Evolutionary conservation across 2,797 vertebrate species (phyloP).

Genomic region (Pagetopsis macropterus): DNA sequence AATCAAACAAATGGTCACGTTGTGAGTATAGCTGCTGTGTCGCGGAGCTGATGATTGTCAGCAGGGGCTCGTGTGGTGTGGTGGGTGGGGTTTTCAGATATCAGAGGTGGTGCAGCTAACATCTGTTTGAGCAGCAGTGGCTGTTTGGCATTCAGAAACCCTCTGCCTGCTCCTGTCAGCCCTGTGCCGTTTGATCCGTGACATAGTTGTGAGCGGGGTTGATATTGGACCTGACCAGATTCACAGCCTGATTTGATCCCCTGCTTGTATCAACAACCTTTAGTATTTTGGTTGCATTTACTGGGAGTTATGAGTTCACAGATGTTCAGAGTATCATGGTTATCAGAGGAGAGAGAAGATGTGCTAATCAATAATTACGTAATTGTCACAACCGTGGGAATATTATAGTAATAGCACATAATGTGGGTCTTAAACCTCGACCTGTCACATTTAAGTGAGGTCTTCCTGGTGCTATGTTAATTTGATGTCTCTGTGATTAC

Average conservation of each 20-base stretch:
- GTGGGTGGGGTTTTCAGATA: constrained; percentile 64
- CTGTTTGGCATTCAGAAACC: constrained; percentile 72
- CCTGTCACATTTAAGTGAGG: constrained; percentile 26
- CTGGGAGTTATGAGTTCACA: constrained; percentile 26
- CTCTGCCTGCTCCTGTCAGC: constrained; percentile 64
- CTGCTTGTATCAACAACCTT: constrained; percentile 48
- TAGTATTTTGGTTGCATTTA: constrained; percentile 40
- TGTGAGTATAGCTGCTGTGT: constrained; percentile 32
- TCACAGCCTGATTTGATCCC: constrained; percentile 45
- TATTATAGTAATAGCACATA: constrained; percentile 24
- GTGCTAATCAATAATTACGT: constrained; percentile 47
- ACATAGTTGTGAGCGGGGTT: constrained; percentile 58
- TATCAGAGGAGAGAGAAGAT: constrained; percentile 36
- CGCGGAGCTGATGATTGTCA: constrained; percentile 49
- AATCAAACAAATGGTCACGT: constrained; percentile 7
- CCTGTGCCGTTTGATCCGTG: constrained; percentile 66
- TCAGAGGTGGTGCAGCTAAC: constrained; percentile 68
- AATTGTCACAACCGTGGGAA: constrained; percentile 11
- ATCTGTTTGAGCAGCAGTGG: constrained; percentile 76
- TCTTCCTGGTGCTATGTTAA: constrained; percentile 1
- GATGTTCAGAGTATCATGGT: constrained; percentile 33
- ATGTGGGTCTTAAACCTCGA: constrained; percentile 15
- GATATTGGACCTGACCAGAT: constrained; percentile 61
- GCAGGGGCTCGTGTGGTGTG: constrained; percentile 56
- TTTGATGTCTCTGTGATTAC: neutral